A percentile compares a stretch with the other conserved stretches of the same genome.
These are phyloP conservation scores for Eurois occulta DNA, from an alignment of 2,888 invertebrate genomes.

Conservation along the genomic window DNA sequence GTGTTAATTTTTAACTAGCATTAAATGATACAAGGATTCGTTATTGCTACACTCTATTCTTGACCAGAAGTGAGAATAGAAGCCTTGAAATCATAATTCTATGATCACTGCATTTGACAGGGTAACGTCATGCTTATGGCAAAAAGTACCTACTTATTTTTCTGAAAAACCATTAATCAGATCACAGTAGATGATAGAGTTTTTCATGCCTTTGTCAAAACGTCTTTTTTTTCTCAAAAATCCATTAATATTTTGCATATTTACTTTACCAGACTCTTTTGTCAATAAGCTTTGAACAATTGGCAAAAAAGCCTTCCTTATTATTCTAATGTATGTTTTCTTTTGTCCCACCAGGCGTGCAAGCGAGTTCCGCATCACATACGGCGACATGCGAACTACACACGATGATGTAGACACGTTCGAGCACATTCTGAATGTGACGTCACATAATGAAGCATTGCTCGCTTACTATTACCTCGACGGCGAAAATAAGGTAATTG, in stretches of 20 bases:
- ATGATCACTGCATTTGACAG: neutral
- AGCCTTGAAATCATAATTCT: neutral
- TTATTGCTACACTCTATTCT: neutral
- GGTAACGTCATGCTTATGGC: neutral
- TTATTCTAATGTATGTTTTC: constrained; percentile 32
- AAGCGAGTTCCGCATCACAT: constrained; percentile 83
- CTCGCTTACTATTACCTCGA: constrained; percentile 98
- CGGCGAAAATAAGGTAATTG: constrained; percentile 93
- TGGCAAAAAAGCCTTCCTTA: neutral
- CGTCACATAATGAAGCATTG: constrained; percentile 96
- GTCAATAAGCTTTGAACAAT: neutral
- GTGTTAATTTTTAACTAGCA: neutral
- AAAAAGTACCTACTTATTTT: neutral
- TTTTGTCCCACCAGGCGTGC: constrained; percentile 79
- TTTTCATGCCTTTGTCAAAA: neutral
- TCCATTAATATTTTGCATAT: neutral
- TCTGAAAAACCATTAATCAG: neutral
- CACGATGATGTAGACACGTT: constrained; percentile 91
- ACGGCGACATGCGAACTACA: constrained; percentile 79
- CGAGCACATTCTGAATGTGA: constrained; percentile 94
- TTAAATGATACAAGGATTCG: neutral
- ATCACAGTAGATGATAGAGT: neutral
- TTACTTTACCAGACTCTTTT: neutral
- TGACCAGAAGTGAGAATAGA: neutral
- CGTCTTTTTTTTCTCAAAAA: too few relatives aligned